A percentile compares a stretch with the other conserved stretches of the same genome.
Evolutionary conservation across 2,113 vertebrate species (phyloP).

Genomic region (Stegostoma tigrinum): DNA sequence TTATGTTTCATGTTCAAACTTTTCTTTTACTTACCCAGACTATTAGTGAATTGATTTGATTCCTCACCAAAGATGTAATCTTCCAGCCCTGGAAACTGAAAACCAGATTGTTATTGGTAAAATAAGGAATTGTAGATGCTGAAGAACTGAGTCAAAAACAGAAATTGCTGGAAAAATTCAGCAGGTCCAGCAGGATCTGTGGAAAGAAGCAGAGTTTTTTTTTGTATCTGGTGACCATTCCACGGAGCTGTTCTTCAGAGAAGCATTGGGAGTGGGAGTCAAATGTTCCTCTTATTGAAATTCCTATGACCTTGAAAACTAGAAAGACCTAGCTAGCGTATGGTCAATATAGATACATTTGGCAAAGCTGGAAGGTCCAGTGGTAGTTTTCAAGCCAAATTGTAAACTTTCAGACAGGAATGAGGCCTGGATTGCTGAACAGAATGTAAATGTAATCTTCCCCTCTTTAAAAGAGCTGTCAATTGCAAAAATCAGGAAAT

Average conservation of each 20-base stretch:
- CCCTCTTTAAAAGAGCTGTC: not conserved
- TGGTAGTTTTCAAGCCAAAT: not conserved
- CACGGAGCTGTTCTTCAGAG: not conserved
- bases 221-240: not conserved
- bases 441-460: not conserved
- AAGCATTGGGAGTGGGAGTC: not conserved
- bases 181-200: too few species aligned
- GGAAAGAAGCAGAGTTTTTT: too few species aligned
- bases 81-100: constrained; percentile 39
- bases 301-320: not conserved
- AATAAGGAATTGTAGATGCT: too few species aligned
- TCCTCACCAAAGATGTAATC: constrained; percentile 39
- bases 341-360: not conserved
- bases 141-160: too few species aligned
- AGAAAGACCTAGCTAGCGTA: not conserved
- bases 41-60: constrained; percentile 38
- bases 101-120: not conserved
- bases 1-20: not conserved
- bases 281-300: not conserved
- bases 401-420: not conserved
- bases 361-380: not conserved
- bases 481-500: not conserved
- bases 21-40: constrained; percentile 38
- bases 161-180: too few species aligned
- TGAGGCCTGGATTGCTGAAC: not conserved